phyloP scores from a whole-genome alignment of 1,140 invertebrate species.

The Drosophila azteca region DNA sequence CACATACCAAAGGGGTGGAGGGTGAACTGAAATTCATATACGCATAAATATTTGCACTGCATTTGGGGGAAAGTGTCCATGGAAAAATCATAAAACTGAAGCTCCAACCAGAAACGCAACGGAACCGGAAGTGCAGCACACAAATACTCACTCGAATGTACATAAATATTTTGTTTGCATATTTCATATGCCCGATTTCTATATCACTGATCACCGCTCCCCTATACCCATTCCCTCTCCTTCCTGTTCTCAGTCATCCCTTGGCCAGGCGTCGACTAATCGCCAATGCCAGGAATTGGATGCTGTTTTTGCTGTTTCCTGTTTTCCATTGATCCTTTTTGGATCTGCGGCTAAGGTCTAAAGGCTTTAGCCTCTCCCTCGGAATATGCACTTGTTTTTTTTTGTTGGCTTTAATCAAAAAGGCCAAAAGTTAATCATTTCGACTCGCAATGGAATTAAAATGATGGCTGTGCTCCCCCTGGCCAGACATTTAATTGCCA shows the following conservation, averaged over 20 bases:
- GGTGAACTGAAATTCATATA: conserved; percentile 44
- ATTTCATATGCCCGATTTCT: conserved; percentile 36
- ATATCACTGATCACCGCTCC: neutral
- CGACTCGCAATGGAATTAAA: conserved; percentile 63
- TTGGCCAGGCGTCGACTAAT: no score
- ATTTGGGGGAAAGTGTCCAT: conserved; percentile 58
- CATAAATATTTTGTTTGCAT: conserved; percentile 29
- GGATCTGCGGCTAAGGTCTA: no score
- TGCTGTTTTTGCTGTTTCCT: no score
- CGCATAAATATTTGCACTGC: conserved; percentile 70
- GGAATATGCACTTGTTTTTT: no score
- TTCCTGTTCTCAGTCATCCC: no score
- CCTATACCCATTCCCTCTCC: no score
- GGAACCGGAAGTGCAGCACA: conserved; percentile 67
- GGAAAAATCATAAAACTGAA: conserved; percentile 27
- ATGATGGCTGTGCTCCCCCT: conserved; percentile 40
- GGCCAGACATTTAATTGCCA: conserved; percentile 55
- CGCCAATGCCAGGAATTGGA: no score
- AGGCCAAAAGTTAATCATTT: conserved; percentile 61
- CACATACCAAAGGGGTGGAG: conserved; percentile 12
- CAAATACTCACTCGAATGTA: conserved; percentile 33
- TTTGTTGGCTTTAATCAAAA: conserved; percentile 26
- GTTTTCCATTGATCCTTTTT: no score
- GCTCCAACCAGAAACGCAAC: conserved; percentile 37
- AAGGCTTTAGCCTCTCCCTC: no score